phyloP scores from a whole-genome alignment of 2,113 vertebrate species.

The Hirundichthys speculiger region DNA sequence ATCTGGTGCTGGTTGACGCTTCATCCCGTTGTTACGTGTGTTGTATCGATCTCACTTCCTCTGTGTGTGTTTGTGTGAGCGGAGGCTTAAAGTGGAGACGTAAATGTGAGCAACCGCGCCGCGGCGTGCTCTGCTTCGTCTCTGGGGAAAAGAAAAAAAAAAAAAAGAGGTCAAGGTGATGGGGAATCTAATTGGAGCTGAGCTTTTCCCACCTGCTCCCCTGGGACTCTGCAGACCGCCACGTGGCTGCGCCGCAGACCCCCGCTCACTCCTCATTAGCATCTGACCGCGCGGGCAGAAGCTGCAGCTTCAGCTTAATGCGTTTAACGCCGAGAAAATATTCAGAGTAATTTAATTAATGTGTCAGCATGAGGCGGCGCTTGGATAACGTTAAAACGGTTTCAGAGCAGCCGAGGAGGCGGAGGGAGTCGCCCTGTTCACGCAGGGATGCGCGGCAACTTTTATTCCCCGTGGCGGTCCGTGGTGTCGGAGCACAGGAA shows the following conservation, averaged over 20 bases:
- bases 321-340: conserved; percentile 29
- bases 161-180: conserved; percentile 53
- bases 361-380: not conserved
- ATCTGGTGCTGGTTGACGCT: too few species aligned
- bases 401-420: not conserved
- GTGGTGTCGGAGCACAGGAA: too few species aligned
- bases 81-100: not conserved
- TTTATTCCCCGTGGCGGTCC: too few species aligned
- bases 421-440: too few species aligned
- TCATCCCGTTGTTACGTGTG: too few species aligned
- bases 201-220: not conserved
- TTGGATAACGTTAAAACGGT: conserved; percentile 10
- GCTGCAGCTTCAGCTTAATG: conserved; percentile 24
- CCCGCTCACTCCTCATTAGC: conserved; percentile 30
- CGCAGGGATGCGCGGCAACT: too few species aligned
- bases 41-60: conserved; percentile 21
- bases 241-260: too few species aligned
- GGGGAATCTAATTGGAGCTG: conserved; percentile 47
- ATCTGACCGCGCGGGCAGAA: conserved; percentile 28
- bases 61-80: not conserved
- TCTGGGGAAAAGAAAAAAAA: too few species aligned
- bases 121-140: too few species aligned
- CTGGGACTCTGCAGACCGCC: conserved; percentile 1
- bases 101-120: not conserved
- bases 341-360: conserved; percentile 44